Percentiles rank a stretch among this genome's conserved stretches.
These are phyloP conservation scores for Didymodactylos carnosus DNA, from an alignment of 2,888 invertebrate species.

Conservation along the genomic window DNA sequence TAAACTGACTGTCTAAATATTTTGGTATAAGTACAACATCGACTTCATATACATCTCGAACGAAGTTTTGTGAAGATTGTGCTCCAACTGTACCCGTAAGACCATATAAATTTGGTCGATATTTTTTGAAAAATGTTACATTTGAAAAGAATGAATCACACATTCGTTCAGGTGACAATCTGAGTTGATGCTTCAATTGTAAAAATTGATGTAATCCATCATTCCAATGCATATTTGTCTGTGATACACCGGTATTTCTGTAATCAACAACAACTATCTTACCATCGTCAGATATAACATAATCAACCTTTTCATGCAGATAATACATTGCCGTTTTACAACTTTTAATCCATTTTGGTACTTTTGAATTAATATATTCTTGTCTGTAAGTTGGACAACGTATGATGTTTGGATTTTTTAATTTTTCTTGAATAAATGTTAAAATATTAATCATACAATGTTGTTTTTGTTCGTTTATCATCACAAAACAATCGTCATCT, in stretches of 20 bases:
- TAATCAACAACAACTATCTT: constrained; percentile 16
- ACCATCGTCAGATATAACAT: constrained; percentile 12
- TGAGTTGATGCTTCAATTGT: constrained; percentile 16
- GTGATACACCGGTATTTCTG: constrained; percentile 16
- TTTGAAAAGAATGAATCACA: constrained; percentile 17
- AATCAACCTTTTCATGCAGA: constrained; percentile 13
- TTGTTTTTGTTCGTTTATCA: neutral
- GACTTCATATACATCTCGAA: constrained; percentile 10
- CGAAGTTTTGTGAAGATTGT: constrained; percentile 22
- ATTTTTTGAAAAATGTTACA: constrained; percentile 12
- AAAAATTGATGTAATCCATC: constrained; percentile 18
- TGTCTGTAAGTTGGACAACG: neutral
- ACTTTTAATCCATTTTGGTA: neutral
- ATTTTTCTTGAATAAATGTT: neutral
- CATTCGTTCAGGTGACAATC: constrained; percentile 11
- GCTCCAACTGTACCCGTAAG: constrained; percentile 17
- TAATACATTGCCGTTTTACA: neutral
- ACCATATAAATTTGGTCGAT: constrained; percentile 21
- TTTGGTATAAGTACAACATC: neutral
- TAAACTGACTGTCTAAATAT: neutral
- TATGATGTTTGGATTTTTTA: neutral
- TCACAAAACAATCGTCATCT: neutral
- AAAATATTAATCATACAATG: neutral
- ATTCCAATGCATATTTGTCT: constrained; percentile 17
- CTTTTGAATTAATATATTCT: neutral